phyloP scores from a whole-genome alignment of 2,113 vertebrate genomes.

The Electrona antarctica region DNA sequence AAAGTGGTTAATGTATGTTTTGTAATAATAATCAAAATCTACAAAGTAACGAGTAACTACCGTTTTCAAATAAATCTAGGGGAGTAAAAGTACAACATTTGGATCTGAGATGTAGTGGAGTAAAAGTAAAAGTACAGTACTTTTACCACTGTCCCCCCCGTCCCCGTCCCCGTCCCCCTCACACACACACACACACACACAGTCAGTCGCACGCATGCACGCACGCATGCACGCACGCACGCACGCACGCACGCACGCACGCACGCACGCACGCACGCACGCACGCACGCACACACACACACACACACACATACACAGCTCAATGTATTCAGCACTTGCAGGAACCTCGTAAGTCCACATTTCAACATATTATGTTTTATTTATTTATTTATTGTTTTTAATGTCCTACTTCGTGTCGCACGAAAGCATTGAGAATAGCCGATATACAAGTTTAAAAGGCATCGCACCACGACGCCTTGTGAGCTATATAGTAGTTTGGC shows the following conservation, averaged over 20 bases:
- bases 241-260: not conserved
- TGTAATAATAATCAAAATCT: too few relatives aligned
- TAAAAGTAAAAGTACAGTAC: slow-evolving; percentile 20
- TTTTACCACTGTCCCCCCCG: not conserved
- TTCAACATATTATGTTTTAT: too few relatives aligned
- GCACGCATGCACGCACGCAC: not conserved
- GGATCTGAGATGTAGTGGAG: slow-evolving; percentile 43
- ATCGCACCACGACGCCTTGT: too few relatives aligned
- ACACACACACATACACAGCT: not conserved
- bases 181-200: slow-evolving; percentile 2
- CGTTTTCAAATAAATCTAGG: too few relatives aligned
- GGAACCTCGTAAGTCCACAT: too few relatives aligned
- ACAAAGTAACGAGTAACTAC: too few relatives aligned
- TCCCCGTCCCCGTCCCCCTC: slow-evolving; percentile 1
- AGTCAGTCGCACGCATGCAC: not conserved
- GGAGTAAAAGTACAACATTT: too few relatives aligned
- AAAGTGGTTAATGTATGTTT: too few relatives aligned
- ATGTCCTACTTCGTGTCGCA: not conserved
- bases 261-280: not conserved
- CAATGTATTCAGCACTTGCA: not conserved
- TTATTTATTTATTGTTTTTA: not conserved
- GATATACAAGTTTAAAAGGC: too few relatives aligned
- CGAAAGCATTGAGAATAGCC: too few relatives aligned
- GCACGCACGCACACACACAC: not conserved
- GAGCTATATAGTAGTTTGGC: too few relatives aligned